These are phyloP conservation scores for Allolobophora icterica DNA, from an alignment of 2,888 invertebrate species.

Conservation along the genomic window DNA sequence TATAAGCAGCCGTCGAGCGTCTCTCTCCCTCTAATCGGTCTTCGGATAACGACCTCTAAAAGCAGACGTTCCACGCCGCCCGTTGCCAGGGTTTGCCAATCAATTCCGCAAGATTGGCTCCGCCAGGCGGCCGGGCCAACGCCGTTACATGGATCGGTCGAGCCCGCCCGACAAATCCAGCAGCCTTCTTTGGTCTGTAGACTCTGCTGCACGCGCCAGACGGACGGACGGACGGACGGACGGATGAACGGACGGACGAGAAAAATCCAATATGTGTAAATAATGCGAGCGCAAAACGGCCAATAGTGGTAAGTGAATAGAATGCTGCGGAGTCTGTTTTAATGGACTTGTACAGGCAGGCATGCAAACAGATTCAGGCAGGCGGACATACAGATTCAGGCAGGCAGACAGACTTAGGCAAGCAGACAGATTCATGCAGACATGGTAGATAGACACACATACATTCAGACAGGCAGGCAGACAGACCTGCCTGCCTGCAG, in stretches of 20 bases:
- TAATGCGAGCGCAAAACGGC: slow-evolving; percentile 18
- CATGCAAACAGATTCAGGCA: background rate
- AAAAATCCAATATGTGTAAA: slow-evolving; percentile 29
- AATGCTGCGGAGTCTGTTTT: background rate
- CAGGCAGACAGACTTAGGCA: background rate
- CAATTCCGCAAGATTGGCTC: slow-evolving; percentile 29
- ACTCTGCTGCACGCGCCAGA: background rate
- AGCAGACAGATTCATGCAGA: slow-evolving; percentile 1
- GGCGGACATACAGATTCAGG: background rate
- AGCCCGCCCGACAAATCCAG: background rate
- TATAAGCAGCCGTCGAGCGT: background rate
- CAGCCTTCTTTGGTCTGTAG: slow-evolving; percentile 19
- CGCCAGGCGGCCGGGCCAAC: background rate
- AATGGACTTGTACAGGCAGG: background rate
- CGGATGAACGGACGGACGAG: background rate
- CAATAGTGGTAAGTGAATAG: background rate
- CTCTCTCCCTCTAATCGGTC: slow-evolving; percentile 8
- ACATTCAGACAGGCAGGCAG: background rate
- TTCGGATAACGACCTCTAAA: slow-evolving; percentile 24
- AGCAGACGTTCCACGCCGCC: slow-evolving; percentile 24
- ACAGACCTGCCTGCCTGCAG: background rate
- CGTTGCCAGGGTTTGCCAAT: slow-evolving; percentile 17
- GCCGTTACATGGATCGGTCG: slow-evolving; percentile 9
- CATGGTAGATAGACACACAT: background rate
- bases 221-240: background rate